Evolutionary conservation across 2,888 invertebrate species (phyloP), one percentile per base, ranked within the genome.

Genomic region (Palloptera scutellata): DNA sequence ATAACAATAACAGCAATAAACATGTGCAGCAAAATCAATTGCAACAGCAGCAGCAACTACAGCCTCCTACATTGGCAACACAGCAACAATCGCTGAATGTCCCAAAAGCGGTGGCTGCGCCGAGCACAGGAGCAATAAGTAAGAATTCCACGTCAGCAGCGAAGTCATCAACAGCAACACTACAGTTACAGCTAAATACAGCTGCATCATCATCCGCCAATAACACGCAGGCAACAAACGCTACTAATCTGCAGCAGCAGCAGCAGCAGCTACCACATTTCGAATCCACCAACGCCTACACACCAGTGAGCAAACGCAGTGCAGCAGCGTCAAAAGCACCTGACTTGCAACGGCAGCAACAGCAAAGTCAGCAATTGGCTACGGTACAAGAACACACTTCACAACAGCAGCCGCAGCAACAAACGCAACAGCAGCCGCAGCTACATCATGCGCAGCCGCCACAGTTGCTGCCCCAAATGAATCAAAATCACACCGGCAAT

Each of bases 51-150:
- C 48, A 30, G 67, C 77, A 10, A 64, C 75, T 69, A 74, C 77
- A 66, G 78, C 76, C 40, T 1, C 9, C 20, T n/a, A 48, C 20
- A 5, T 64, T 68, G 19, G 55, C 66, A 30, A 12, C 52, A 67
- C 66, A 77, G 67, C 79, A 75, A 70, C 79, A 65, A 66, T 55
- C 51, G n/a, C 20, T 52, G 12, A 68, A 68, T 57, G 57, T 51
- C 20, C 51, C 61, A 1, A 69, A 70, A 63, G 17, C 69, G 61
- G 17, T 43, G 41, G 43, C 72, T 42, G 43, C 70, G 43, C 51
- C 66, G 17, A 59, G 40, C 11, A 65, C 67, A 11, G 67, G 64
- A 1, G 63, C 54, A 54, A 72, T 64, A 67, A 73, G 51, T 54
- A 71, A 75, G 63, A 48, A 67, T 58, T 60, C 73, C 61, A n/a